phyloP scores from a whole-genome alignment of 1,140 invertebrate species.

The Pseudomyrmex cubaensis region DNA sequence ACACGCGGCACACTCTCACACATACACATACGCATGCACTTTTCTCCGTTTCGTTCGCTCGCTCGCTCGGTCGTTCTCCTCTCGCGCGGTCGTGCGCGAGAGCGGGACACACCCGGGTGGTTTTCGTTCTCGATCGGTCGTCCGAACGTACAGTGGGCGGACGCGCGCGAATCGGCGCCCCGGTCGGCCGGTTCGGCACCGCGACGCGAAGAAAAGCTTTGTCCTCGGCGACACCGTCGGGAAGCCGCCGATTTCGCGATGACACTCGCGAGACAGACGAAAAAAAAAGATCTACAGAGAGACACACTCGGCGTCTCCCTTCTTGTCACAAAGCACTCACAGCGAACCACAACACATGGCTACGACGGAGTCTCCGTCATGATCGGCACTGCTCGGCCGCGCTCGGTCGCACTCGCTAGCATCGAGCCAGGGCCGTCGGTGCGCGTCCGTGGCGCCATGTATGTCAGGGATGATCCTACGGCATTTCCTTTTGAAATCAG shows the following conservation, averaged over 20 bases:
- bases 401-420: slow-evolving; percentile 71
- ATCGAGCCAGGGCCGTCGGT: slow-evolving; percentile 74
- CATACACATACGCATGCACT: slow-evolving; percentile 12
- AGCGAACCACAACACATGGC: slow-evolving; percentile 83
- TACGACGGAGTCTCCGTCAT: slow-evolving; percentile 76
- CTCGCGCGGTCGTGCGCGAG: slow-evolving; percentile 66
- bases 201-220: background rate
- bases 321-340: slow-evolving; percentile 84
- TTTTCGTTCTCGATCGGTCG: slow-evolving; percentile 51
- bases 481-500: too few species aligned
- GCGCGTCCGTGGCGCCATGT: slow-evolving; percentile 22
- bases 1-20: slow-evolving; percentile 17
- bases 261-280: slow-evolving; percentile 55
- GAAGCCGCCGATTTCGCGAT: slow-evolving; percentile 29
- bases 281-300: slow-evolving; percentile 74
- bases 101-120: slow-evolving; percentile 61
- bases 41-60: slow-evolving; percentile 50
- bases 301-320: slow-evolving; percentile 77
- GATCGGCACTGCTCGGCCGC: slow-evolving; percentile 72
- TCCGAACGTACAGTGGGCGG: slow-evolving; percentile 15
- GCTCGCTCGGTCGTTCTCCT: slow-evolving; percentile 62
- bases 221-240: background rate
- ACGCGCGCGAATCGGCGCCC: background rate
- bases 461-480: too few species aligned
- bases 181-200: background rate